phyloP scores from a whole-genome alignment of 2,888 invertebrate genomes.

The Onthophagus sagittarius region DNA sequence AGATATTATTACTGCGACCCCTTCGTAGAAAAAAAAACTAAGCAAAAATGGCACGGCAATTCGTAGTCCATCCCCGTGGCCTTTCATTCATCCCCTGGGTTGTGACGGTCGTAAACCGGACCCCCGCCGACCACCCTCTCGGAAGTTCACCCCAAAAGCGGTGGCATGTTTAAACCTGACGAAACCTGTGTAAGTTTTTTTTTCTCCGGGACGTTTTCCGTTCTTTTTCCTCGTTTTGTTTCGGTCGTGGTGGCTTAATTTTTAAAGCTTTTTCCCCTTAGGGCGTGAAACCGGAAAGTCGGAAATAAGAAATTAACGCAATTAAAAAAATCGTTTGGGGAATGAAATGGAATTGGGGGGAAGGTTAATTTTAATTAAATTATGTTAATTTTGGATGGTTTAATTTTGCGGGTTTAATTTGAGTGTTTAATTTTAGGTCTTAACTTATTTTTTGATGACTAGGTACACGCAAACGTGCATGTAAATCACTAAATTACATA shows the following conservation, averaged over 20 bases:
- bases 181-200: slow-evolving; percentile 38
- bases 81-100: slow-evolving; percentile 48
- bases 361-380: background rate
- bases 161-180: slow-evolving; percentile 39
- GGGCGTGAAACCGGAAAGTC: background rate
- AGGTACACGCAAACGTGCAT: no score
- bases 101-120: slow-evolving; percentile 43
- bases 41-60: slow-evolving; percentile 45
- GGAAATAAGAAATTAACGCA: background rate
- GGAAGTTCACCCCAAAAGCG: slow-evolving; percentile 31
- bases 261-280: slow-evolving; percentile 1
- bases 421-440: no score
- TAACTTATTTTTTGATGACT: no score
- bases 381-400: no score
- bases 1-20: slow-evolving; percentile 41
- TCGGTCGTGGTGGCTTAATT: background rate
- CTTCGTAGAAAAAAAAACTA: slow-evolving; percentile 43
- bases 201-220: slow-evolving; percentile 16
- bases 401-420: no score
- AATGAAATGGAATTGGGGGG: background rate
- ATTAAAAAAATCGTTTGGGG: background rate
- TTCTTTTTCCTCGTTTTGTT: background rate
- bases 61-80: slow-evolving; percentile 46
- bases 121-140: slow-evolving; percentile 28
- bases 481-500: no score